Base-by-base conservation (phyloP, 2,113 vertebrate species). In the Coregonus clupeaformis region DNA sequence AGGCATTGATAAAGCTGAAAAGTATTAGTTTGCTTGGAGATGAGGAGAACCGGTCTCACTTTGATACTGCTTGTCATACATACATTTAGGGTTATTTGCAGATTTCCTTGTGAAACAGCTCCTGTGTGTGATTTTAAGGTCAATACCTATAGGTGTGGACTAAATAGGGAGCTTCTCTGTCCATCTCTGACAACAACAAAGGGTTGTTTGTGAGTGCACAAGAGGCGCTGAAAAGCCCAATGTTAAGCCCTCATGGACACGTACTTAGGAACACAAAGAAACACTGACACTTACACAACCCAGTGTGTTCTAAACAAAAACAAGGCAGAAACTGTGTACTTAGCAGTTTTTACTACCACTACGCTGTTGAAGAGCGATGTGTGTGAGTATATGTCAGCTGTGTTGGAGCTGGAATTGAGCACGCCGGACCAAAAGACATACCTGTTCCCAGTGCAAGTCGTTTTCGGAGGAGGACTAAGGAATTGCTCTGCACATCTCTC, bases 161-260 rank as follows among this genome's bases (percentile, higher is more conserved):
- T 42, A 42, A 9, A 11, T 42, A 2, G 0, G 9, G 9, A 12
- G 36, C 36, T 42, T 42, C 36, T 42, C 36, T 12, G 9, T 11
- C 36, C 36, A 11, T 42, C 36, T 42, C 36, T 12, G 9, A 42
- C 36, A 42, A 42, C n/a, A n/a, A 91, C 80, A 86, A 84, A 88
- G 81, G 84, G 62, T 3, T 36, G 80, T 78, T 81, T 85, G 82
- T 89, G 36, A 69, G 67, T 73, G 79, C 49, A 45, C 55, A 73
- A 77, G 68, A 76, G 68, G 32, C 45, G n/a, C 68, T 49, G 75
- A 72, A 65, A 72, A 73, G 69, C 74, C 62, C 57, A 68, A 22
- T 63, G 36, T 42, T 42, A 42, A 42, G 36, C 63, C 74, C 62
- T 57, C 4, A 45, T n/a, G n/a, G 62, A 68, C 42, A 4, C 24